phyloP scores from a whole-genome alignment of 1,140 invertebrate species.

The Drosophila tsacasi region DNA sequence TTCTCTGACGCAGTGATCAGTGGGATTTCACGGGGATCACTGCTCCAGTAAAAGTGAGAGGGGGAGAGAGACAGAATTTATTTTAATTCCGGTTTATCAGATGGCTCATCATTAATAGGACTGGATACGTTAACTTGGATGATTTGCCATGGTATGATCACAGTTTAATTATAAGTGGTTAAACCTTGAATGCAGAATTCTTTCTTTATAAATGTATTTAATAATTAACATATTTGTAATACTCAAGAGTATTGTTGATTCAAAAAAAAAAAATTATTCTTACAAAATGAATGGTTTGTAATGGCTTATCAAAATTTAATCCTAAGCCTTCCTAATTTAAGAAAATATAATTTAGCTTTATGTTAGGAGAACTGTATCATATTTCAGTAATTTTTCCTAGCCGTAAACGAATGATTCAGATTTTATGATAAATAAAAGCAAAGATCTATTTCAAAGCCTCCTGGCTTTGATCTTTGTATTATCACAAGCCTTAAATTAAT shows the following conservation, averaged over 20 bases:
- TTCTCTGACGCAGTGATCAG: conserved; percentile 52
- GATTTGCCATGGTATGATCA: neutral
- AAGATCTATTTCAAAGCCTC: neutral
- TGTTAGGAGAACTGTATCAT: neutral
- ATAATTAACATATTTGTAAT: neutral
- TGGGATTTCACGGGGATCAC: conserved; percentile 23
- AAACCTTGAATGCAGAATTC: neutral
- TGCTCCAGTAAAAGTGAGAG: conserved; percentile 12
- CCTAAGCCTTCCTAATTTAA: neutral
- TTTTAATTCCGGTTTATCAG: conserved; percentile 16
- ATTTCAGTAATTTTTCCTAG: neutral
- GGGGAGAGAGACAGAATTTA: conserved; percentile 1
- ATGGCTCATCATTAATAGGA: conserved; percentile 15
- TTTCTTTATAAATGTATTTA: neutral
- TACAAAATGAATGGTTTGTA: too few species aligned
- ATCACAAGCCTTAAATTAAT: neutral
- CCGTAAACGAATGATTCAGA: neutral
- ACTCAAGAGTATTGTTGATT: neutral
- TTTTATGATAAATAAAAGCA: neutral
- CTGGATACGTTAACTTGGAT: neutral
- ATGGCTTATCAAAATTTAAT: neutral
- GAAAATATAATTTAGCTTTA: neutral
- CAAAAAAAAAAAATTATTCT: neutral
- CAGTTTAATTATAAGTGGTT: neutral
- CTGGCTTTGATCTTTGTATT: neutral